phyloP scores from a whole-genome alignment of 2,888 invertebrate genomes.

The Eretmocerus hayati region DNA sequence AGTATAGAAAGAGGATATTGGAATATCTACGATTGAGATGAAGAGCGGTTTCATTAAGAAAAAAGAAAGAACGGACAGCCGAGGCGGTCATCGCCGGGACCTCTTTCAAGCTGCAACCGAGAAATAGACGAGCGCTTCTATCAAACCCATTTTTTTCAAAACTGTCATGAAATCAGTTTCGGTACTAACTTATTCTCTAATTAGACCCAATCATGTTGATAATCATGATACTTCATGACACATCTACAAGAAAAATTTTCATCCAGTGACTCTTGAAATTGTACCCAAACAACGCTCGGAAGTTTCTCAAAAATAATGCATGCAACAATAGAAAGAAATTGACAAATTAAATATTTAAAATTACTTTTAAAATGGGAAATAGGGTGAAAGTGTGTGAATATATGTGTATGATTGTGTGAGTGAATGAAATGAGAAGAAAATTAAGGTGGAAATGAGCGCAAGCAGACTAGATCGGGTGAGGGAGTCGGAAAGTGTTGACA shows the following conservation, averaged over 20 bases:
- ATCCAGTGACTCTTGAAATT: neutral
- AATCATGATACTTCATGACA: neutral
- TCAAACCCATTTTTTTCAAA: neutral
- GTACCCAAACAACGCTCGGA: constrained; percentile 13
- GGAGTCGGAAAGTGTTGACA: constrained; percentile 23
- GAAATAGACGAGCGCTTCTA: constrained; percentile 15
- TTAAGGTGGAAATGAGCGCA: neutral
- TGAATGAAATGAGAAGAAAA: constrained; percentile 3
- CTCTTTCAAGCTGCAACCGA: constrained; percentile 7
- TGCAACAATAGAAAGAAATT: constrained; percentile 21
- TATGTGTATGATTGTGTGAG: neutral
- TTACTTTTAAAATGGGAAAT: constrained; percentile 16
- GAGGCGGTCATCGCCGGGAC: constrained; percentile 18
- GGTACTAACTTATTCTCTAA: no score
- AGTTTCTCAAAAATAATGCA: constrained; percentile 8
- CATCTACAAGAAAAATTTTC: neutral
- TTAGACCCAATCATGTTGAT: no score
- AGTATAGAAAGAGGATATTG: constrained; percentile 17
- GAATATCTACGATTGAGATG: constrained; percentile 23
- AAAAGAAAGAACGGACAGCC: constrained; percentile 9
- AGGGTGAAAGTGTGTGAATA: constrained; percentile 12
- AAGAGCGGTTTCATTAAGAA: constrained; percentile 20
- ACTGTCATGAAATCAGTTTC: neutral
- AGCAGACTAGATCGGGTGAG: constrained; percentile 10
- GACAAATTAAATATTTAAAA: constrained; percentile 22